Evolutionary conservation across 2,888 invertebrate species (phyloP).

Genomic region (Latheticus oryzae): DNA sequence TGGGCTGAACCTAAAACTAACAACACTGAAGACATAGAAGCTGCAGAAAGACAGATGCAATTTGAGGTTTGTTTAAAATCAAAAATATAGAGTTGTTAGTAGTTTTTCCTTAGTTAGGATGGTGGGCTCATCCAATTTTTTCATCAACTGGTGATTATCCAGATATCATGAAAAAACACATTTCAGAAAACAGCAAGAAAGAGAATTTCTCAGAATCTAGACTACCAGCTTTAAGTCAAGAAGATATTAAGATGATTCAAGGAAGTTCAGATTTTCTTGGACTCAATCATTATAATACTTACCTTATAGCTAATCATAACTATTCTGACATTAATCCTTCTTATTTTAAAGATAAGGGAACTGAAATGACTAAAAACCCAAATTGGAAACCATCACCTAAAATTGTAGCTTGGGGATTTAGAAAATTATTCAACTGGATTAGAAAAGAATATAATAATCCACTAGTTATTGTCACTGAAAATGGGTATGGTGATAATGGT

Average conservation of each 20-base stretch:
- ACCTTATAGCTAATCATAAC: conserved; percentile 60
- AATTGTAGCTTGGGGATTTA: conserved; percentile 72
- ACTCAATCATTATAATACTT: conserved; percentile 73
- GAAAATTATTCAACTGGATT: conserved; percentile 69
- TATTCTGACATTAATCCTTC: conserved; percentile 60
- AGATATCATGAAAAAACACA: conserved; percentile 64
- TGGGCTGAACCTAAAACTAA: conserved; percentile 70
- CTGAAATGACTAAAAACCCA: conserved; percentile 58
- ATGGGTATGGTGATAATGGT: conserved; percentile 69
- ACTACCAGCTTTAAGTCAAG: conserved; percentile 64
- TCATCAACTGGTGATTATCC: conserved; percentile 68
- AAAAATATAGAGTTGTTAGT: too few species aligned
- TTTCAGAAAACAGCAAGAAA: conserved; percentile 63
- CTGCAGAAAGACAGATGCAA: conserved; percentile 69
- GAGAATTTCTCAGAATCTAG: conserved; percentile 65
- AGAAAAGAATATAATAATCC: conserved; percentile 65
- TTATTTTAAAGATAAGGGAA: conserved; percentile 57
- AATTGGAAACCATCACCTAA: conserved; percentile 68
- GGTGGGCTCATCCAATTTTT: conserved; percentile 67
- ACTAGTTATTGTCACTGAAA: conserved; percentile 71
- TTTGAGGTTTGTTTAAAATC: conserved; percentile 2
- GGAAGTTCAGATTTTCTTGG: conserved; percentile 75
- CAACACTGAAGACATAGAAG: conserved; percentile 67
- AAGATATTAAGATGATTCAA: conserved; percentile 64
- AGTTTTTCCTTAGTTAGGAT: conserved; percentile 66